Percentiles rank a stretch among this genome's conserved stretches.
phyloP scores from a whole-genome alignment of 2,797 vertebrate genomes.

The Coluber constrictor region DNA sequence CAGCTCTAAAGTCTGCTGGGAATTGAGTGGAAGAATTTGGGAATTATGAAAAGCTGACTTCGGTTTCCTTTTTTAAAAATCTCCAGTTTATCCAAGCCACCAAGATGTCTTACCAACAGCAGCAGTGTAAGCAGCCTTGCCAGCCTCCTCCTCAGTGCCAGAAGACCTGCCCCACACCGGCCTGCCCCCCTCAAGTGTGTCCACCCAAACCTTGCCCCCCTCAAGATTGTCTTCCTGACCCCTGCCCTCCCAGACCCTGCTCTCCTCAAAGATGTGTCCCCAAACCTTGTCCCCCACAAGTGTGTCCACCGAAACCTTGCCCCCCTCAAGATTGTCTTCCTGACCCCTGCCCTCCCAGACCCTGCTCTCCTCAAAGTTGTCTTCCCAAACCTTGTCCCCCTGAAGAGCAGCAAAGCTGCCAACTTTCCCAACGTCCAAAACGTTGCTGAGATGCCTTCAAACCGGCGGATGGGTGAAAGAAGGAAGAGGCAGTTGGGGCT shows the following conservation, averaged over 20 bases:
- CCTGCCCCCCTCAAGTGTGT: not conserved
- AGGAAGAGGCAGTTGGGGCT: not conserved
- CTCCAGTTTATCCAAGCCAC: not conserved
- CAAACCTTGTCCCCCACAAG: not conserved
- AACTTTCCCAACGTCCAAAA: not conserved
- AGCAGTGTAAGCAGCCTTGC: slow-evolving; percentile 1
- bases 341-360: not conserved
- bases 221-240: not conserved
- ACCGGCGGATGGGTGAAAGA: not conserved
- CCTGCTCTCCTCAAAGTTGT: not conserved
- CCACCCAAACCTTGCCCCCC: not conserved
- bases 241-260: not conserved
- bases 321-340: not conserved
- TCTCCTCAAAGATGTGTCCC: not conserved
- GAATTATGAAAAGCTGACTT: not conserved
- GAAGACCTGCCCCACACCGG: not conserved
- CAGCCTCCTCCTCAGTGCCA: not conserved
- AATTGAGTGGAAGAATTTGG: not conserved
- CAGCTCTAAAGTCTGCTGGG: not conserved
- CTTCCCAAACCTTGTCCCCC: not conserved
- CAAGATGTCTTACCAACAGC: not conserved
- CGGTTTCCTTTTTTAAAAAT: not conserved
- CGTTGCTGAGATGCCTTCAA: not conserved
- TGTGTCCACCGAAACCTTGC: not conserved
- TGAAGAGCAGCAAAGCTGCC: not conserved